These are phyloP conservation scores for Phylloscopus collybita DNA, from an alignment of 2,797 vertebrate species.

Conservation along the genomic window DNA sequence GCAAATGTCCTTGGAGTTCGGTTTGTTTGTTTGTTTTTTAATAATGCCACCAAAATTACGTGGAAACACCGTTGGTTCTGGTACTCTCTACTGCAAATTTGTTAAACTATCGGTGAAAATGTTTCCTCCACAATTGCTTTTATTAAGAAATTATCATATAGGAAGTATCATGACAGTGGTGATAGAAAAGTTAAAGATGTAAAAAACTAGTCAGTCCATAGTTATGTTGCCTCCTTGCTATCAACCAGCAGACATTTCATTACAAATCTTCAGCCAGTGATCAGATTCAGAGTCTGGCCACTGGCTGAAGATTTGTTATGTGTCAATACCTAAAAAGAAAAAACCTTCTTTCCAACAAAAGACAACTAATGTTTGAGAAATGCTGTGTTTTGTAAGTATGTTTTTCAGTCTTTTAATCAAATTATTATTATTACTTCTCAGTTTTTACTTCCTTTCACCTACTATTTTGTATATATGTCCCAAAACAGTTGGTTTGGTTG, in stretches of 20 bases:
- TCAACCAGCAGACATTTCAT: background rate
- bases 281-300: background rate
- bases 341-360: background rate
- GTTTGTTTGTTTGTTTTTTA: no score
- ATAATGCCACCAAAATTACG: background rate
- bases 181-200: background rate
- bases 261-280: no score
- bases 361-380: background rate
- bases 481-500: background rate
- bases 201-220: background rate
- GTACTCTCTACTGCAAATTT: background rate
- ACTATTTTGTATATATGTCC: fast-evolving
- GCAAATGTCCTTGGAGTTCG: background rate
- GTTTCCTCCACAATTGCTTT: background rate
- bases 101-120: background rate
- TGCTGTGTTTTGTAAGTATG: background rate
- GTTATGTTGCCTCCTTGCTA: background rate
- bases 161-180: background rate
- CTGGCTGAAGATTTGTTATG: background rate
- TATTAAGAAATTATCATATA: background rate
- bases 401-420: background rate
- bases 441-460: background rate
- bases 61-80: background rate
- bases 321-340: background rate
- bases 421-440: background rate